phyloP scores from a whole-genome alignment of 1,140 invertebrate species.

The Anadara kagoshimensis region DNA sequence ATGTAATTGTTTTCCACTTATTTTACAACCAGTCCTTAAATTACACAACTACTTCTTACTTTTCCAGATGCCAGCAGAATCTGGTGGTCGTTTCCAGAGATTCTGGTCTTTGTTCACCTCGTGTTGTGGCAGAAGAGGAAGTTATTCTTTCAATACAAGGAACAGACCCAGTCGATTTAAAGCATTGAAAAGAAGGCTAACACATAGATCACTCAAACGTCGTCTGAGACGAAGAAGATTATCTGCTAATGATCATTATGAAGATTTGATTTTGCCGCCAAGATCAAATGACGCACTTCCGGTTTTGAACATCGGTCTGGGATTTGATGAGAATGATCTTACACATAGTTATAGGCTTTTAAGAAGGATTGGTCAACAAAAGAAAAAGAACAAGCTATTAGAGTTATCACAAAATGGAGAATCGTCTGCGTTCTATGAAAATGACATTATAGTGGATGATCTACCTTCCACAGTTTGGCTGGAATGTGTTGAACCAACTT shows the following conservation, averaged over 20 bases:
- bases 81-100: not conserved
- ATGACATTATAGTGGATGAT: conserved; percentile 11
- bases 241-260: not conserved
- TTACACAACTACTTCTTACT: no score
- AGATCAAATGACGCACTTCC: not conserved
- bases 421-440: not conserved
- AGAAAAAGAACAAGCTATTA: not conserved
- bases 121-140: conserved; percentile 6
- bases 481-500: conserved; percentile 12
- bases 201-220: not conserved
- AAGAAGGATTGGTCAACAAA: not conserved
- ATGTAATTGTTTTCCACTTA: no score
- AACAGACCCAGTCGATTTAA: not conserved
- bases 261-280: not conserved
- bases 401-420: not conserved
- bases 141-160: not conserved
- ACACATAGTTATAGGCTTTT: not conserved
- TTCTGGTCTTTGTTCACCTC: not conserved
- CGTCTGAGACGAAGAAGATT: not conserved
- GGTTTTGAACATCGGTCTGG: conserved; percentile 9
- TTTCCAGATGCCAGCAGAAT: not conserved
- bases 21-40: no score
- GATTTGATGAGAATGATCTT: conserved; percentile 11
- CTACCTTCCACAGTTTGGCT: conserved; percentile 14
- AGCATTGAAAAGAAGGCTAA: not conserved